Percentiles rank a stretch among this genome's conserved stretches.
These are phyloP conservation scores for Aethina tumida DNA, from an alignment of 1,140 invertebrate genomes.

Conservation along the genomic window DNA sequence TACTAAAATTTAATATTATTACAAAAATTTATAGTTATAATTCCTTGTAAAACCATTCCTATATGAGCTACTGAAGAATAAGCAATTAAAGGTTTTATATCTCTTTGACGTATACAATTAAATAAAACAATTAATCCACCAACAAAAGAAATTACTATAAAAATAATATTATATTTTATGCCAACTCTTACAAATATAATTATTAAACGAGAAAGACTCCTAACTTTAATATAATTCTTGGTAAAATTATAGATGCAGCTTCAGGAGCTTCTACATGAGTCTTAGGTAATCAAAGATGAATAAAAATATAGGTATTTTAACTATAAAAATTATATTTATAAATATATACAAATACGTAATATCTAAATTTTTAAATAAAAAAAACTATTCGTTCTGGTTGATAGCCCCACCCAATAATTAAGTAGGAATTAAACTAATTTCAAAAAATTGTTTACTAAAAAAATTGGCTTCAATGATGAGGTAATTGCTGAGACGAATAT, in stretches of 20 bases:
- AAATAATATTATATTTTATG: conserved; percentile 39
- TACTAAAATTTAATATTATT: conserved; percentile 38
- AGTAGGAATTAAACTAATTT: conserved; percentile 49
- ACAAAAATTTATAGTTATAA: conserved; percentile 40
- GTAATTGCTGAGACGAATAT: too few species aligned
- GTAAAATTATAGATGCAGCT: conserved; percentile 59
- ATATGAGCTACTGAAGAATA: conserved; percentile 55
- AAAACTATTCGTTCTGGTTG: conserved; percentile 49
- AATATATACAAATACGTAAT: conserved; percentile 41
- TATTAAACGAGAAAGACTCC: conserved; percentile 48
- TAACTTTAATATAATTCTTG: conserved; percentile 57
- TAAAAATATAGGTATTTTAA: conserved; percentile 59
- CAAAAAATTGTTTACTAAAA: too few species aligned
- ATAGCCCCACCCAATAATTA: conserved; percentile 53
- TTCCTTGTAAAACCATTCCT: conserved; percentile 39
- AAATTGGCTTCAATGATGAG: too few species aligned
- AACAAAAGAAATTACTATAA: conserved; percentile 43
- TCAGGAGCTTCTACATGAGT: conserved; percentile 65
- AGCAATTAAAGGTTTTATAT: conserved; percentile 52
- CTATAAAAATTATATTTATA: conserved; percentile 51
- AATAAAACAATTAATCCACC: conserved; percentile 45
- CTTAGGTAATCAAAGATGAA: conserved; percentile 61
- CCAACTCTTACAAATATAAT: conserved; percentile 35
- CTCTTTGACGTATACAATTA: conserved; percentile 48
- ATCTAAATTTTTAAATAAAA: conserved; percentile 38